A percentile compares a stretch with the other conserved stretches of the same genome.
phyloP scores from a whole-genome alignment of 1,140 invertebrate species.

The Cyclina sinensis region DNA sequence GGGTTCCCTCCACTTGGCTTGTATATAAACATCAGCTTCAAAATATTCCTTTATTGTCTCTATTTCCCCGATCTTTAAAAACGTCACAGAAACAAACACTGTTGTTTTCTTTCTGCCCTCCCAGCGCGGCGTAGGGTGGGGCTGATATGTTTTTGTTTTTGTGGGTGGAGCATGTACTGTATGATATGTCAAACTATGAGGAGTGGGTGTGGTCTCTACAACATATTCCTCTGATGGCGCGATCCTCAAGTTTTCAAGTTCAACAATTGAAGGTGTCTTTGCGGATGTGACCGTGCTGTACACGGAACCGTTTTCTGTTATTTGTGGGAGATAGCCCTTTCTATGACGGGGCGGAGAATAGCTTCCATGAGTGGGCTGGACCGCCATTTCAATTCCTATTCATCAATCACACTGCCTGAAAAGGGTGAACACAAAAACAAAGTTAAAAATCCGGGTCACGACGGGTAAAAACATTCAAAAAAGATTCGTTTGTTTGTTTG shows the following conservation, averaged over 20 bases:
- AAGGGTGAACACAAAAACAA: too few species aligned
- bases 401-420: too few species aligned
- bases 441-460: too few species aligned
- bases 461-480: too few species aligned
- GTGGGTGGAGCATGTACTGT: not conserved
- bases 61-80: slow-evolving; percentile 84
- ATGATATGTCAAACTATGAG: not conserved
- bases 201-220: not conserved
- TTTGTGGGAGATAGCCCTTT: not conserved
- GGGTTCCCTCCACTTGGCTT: slow-evolving; percentile 83
- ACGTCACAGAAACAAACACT: slow-evolving; percentile 81
- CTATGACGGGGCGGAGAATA: not conserved
- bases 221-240: not conserved
- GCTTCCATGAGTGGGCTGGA: too few species aligned
- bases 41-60: slow-evolving; percentile 84
- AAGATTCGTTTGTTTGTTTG: too few species aligned
- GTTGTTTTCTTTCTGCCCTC: slow-evolving; percentile 48
- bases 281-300: not conserved
- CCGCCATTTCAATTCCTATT: too few species aligned
- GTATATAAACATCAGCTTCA: slow-evolving; percentile 82
- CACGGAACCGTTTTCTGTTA: not conserved
- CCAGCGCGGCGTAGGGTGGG: slow-evolving; percentile 50
- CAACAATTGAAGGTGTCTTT: slow-evolving; percentile 41
- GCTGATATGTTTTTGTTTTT: not conserved
- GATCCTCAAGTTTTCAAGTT: slow-evolving; percentile 41